Conservation (phyloP, 2,797 vertebrate genomes). For the Delichon dasypus region DNA sequence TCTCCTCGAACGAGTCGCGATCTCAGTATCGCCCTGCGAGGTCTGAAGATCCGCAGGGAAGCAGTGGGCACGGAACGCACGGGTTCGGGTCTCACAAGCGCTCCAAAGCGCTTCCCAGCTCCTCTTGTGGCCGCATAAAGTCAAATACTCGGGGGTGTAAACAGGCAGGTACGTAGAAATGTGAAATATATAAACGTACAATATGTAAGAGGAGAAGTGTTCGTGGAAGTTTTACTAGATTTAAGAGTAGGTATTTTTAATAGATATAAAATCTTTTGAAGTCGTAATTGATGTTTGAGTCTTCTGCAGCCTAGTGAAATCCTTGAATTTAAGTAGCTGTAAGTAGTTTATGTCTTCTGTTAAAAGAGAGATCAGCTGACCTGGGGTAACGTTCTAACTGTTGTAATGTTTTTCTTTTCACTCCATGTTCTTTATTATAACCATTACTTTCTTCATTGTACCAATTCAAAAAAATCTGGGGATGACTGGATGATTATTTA, state of each 20-base stretch:
- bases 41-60: fast-evolving
- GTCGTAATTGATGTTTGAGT: neutral
- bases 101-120: neutral
- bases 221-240: neutral
- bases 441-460: fast-evolving
- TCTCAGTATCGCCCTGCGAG: too few species aligned
- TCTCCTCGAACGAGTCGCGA: neutral
- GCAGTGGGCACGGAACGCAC: fast-evolving
- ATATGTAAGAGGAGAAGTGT: fast-evolving
- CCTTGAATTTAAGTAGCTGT: neutral
- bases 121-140: neutral
- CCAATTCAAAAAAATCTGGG: neutral
- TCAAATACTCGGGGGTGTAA: too few species aligned
- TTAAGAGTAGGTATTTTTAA: fast-evolving
- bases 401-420: neutral
- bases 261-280: neutral
- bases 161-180: neutral
- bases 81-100: fast-evolving
- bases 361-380: neutral
- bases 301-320: too few species aligned
- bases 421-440: fast-evolving
- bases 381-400: fast-evolving
- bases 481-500: fast-evolving
- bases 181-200: fast-evolving
- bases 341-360: neutral